Conservation (phyloP, 1,140 invertebrate species). For the Sinonovacula constricta region DNA sequence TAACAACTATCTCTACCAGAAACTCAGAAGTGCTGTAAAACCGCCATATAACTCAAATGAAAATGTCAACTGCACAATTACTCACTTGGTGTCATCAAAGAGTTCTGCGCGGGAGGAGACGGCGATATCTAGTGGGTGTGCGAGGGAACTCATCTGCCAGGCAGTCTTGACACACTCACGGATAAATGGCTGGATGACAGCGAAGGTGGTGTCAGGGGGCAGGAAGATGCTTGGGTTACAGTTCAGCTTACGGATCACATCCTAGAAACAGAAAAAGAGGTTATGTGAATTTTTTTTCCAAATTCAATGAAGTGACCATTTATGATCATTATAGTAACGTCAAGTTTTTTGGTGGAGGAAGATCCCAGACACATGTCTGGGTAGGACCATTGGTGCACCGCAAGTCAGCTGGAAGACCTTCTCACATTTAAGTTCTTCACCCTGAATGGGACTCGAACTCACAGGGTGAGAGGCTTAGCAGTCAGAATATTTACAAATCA, state of each 20-base stretch:
- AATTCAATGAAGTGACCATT: too few species aligned
- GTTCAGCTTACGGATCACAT: conserved; percentile 76
- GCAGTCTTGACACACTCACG: conserved; percentile 76
- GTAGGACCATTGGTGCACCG: too few species aligned
- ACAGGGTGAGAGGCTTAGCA: too few species aligned
- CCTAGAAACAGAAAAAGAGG: conserved; percentile 59
- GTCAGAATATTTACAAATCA: too few species aligned
- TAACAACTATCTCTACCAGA: too few species aligned
- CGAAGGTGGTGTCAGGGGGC: conserved; percentile 71
- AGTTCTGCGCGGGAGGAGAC: conserved; percentile 76
- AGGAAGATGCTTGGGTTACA: conserved; percentile 75
- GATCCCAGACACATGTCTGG: too few species aligned
- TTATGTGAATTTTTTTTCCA: too few species aligned
- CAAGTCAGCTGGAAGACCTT: too few species aligned
- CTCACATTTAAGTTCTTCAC: too few species aligned
- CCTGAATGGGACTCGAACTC: too few species aligned
- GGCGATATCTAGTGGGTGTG: conserved; percentile 76
- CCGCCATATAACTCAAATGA: neutral
- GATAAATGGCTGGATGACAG: conserved; percentile 76
- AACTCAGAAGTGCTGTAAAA: too few species aligned
- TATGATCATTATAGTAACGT: neutral
- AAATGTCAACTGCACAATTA: neutral
- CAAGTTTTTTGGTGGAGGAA: too few species aligned
- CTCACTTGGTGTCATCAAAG: conserved; percentile 77
- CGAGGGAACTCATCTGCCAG: conserved; percentile 77